These are phyloP conservation scores for Synchiropus splendidus DNA, from an alignment of 2,113 vertebrate genomes.

Conservation along the genomic window DNA sequence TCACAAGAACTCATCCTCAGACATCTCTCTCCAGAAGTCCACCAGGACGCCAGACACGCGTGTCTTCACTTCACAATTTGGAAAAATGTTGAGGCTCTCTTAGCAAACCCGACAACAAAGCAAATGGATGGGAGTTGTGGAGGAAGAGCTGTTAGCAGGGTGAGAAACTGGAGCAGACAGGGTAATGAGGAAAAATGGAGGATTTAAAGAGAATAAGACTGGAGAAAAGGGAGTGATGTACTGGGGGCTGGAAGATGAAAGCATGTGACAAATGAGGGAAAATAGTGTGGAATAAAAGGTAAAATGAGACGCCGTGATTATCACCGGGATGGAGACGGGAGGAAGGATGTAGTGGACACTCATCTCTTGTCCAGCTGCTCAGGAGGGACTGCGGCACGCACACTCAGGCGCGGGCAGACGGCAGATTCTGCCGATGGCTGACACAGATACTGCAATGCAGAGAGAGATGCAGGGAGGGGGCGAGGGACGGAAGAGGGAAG, in stretches of 20 bases:
- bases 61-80: too few species aligned
- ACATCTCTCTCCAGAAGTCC: too few species aligned
- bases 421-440: constrained; percentile 50
- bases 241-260: neutral
- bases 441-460: constrained; percentile 67
- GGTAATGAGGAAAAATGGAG: constrained; percentile 6
- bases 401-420: constrained; percentile 24
- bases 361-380: constrained; percentile 49
- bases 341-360: constrained; percentile 1
- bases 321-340: neutral
- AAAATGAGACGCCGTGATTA: too few species aligned
- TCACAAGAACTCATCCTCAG: too few species aligned
- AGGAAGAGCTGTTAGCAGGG: neutral
- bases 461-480: constrained; percentile 31
- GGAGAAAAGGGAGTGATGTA: neutral
- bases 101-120: too few species aligned
- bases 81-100: too few species aligned
- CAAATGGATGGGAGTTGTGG: neutral
- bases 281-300: too few species aligned
- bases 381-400: constrained; percentile 35
- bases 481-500: constrained; percentile 1
- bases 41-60: too few species aligned
- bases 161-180: constrained; percentile 3
- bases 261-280: too few species aligned
- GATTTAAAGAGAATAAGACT: neutral